Base-by-base conservation (phyloP, 1,140 invertebrate genomes). In the Plutomurus gul region DNA sequence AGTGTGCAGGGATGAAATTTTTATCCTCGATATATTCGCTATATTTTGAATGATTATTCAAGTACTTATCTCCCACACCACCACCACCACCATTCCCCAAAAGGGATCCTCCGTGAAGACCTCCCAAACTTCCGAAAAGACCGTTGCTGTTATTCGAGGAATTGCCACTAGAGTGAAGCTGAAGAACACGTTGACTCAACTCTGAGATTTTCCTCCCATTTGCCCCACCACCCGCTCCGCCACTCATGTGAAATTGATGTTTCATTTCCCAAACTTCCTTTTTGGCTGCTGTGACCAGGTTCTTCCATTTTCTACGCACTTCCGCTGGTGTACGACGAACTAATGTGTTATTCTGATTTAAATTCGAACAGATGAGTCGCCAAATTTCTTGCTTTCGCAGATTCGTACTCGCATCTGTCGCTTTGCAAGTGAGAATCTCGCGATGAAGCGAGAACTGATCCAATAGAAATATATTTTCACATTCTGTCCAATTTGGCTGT, bases 241-340 rank as follows among this genome's bases (percentile, higher is more conserved):
- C 81, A 39, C 74, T 81, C n/a, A 81, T 65, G 40, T 84, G 83
- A 37, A 81, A 77, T 79, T 81, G 79, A 47, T 84, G 83, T 18
- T 81, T 73, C 36, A 84, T 80, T 80, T 84, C 83, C 83, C 83
- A 84, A 47, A 84, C 75, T 74, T 84, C 83, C 49, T 72, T 72
- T 46, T 84, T 84, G 5, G 80, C 83, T 46, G 83, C 83, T 3
- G 83, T 84, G 8, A 84, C 83, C 27, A 84, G 46, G 72, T 84
- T 84, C 65, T 84, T 84, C 83, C 83, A 84, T 76, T 84, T 84
- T 39, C 83, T 25, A 40, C 83, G 40, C 49, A 84, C 83, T 78
- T 84, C 83, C 36, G 83, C 83, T n/a, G 83, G 83, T 0, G 83
- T 84, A 37, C 83, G 51, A 16, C 83, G 56, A 25, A 84, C 83